These are phyloP conservation scores for Epiblema foenella DNA, from an alignment of 2,888 invertebrate species.

Conservation along the genomic window DNA sequence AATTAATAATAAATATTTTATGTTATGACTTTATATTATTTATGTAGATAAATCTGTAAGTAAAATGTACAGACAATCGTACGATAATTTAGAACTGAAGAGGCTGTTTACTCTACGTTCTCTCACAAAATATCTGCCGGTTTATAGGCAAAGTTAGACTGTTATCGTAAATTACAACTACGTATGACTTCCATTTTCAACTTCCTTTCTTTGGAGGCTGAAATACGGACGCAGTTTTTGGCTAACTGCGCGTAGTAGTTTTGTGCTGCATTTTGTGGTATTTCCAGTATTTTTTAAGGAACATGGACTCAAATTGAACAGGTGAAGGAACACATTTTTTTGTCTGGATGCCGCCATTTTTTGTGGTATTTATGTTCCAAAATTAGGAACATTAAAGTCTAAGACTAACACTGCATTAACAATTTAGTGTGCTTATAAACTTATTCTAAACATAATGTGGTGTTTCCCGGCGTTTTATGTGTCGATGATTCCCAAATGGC, in stretches of 20 bases:
- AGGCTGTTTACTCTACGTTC: slow-evolving; percentile 4
- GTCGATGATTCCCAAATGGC: slow-evolving; percentile 16
- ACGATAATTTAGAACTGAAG: background rate
- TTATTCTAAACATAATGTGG: slow-evolving; percentile 25
- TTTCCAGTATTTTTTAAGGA: too few species aligned
- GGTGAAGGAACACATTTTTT: too few species aligned
- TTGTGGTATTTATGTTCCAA: background rate
- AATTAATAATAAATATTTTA: too few species aligned
- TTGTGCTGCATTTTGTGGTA: background rate
- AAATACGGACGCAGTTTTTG: slow-evolving; percentile 9
- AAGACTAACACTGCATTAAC: background rate
- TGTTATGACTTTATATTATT: too few species aligned
- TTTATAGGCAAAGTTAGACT: slow-evolving; percentile 28
- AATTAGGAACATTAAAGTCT: background rate
- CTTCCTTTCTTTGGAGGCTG: slow-evolving; percentile 11
- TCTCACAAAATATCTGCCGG: slow-evolving; percentile 24
- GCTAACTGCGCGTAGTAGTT: background rate
- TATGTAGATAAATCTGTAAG: too few species aligned
- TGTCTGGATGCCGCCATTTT: too few species aligned
- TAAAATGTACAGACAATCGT: background rate
- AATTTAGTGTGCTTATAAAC: slow-evolving; percentile 20
- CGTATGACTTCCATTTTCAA: slow-evolving; percentile 26
- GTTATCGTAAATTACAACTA: slow-evolving; percentile 29
- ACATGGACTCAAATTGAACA: too few species aligned
- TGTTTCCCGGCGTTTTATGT: slow-evolving; percentile 14